Conservation (phyloP, 2,888 invertebrate genomes). For the Microplitis deprimator region DNA sequence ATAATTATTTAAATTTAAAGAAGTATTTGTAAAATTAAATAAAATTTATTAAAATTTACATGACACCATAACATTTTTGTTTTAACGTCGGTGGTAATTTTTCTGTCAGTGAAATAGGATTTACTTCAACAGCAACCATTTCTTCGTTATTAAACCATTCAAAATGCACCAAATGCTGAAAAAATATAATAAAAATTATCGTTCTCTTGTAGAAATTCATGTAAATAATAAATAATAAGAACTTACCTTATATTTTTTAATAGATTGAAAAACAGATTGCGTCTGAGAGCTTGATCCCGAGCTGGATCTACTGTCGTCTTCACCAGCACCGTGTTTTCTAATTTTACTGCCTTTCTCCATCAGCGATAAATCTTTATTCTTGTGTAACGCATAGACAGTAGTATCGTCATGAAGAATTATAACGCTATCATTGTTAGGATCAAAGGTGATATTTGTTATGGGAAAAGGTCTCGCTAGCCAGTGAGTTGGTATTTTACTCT, state of each 20-base stretch:
- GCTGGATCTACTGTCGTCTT: conserved; percentile 66
- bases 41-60: conserved; percentile 16
- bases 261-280: conserved; percentile 68
- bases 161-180: conserved; percentile 83
- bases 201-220: background rate
- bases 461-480: conserved; percentile 77
- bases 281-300: conserved; percentile 59
- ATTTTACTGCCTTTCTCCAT: conserved; percentile 67
- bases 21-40: conserved; percentile 22
- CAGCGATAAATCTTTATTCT: conserved; percentile 71
- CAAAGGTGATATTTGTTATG: conserved; percentile 77
- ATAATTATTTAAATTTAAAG: conserved; percentile 40
- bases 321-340: conserved; percentile 68
- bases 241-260: conserved; percentile 74
- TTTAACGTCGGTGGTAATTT: conserved; percentile 81
- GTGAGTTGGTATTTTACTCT: conserved; percentile 73
- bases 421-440: conserved; percentile 76
- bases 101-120: conserved; percentile 79
- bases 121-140: conserved; percentile 83
- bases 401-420: conserved; percentile 83
- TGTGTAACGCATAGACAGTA: conserved; percentile 77
- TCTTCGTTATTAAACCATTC: conserved; percentile 80
- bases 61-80: conserved; percentile 73
- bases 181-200: conserved; percentile 40
- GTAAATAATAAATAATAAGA: conserved; percentile 22